Conservation (phyloP, 2,888 invertebrate genomes). For the Dicranocentrus wangi region DNA sequence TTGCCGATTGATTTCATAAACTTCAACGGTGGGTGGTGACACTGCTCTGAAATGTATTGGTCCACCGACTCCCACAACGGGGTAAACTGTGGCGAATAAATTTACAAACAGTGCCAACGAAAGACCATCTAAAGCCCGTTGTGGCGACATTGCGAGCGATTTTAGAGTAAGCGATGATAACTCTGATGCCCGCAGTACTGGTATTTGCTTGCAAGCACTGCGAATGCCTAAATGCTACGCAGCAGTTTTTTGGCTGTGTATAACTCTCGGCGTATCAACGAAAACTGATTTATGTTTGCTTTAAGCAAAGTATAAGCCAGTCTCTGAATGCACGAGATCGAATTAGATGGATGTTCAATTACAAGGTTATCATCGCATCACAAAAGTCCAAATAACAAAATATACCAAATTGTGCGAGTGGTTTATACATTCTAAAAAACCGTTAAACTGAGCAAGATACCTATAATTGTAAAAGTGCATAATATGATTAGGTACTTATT, state of each 20-base stretch:
- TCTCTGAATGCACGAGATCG: too few relatives aligned
- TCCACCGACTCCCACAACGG: neutral
- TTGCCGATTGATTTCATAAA: conserved; percentile 38
- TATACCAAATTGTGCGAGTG: neutral
- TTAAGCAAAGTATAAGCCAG: too few relatives aligned
- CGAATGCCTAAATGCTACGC: neutral
- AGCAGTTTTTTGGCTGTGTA: neutral
- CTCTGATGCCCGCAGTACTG: too few relatives aligned
- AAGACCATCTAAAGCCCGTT: too few relatives aligned
- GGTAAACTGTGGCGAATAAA: neutral
- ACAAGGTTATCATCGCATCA: neutral
- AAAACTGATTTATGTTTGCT: neutral
- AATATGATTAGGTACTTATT: neutral
- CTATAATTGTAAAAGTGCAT: neutral
- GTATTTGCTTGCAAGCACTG: neutral
- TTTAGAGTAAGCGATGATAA: too few relatives aligned
- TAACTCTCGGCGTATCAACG: neutral
- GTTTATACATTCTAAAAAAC: too few relatives aligned
- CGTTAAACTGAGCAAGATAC: neutral
- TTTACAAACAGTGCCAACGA: neutral
- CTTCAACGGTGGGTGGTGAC: conserved; percentile 18
- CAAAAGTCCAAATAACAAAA: neutral
- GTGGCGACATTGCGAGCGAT: too few relatives aligned
- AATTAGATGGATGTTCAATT: too few relatives aligned
- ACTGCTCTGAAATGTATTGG: neutral